These are phyloP conservation scores for Axea sp. DNA, from an alignment of 2,888 invertebrate species.

Conservation along the genomic window DNA sequence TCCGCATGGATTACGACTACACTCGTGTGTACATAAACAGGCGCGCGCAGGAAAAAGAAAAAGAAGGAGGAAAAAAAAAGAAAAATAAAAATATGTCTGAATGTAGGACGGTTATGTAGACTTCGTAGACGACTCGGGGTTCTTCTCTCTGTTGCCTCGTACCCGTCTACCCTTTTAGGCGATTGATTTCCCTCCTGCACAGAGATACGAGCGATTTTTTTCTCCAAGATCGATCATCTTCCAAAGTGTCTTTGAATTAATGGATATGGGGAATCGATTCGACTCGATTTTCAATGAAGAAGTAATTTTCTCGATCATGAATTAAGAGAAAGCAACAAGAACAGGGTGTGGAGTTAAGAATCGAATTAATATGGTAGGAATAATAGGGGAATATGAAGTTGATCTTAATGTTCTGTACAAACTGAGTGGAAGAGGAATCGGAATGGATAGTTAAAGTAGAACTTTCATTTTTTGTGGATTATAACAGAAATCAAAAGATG, in stretches of 20 bases:
- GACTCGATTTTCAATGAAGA: too few relatives aligned
- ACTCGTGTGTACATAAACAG: slow-evolving; percentile 43
- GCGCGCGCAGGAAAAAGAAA: not conserved
- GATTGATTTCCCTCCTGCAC: slow-evolving; percentile 60
- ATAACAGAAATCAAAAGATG: too few relatives aligned
- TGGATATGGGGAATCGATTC: slow-evolving; percentile 26
- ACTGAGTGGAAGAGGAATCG: too few relatives aligned
- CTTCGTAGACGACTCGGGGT: slow-evolving; percentile 17
- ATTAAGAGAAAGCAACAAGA: too few relatives aligned
- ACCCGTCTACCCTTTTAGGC: slow-evolving; percentile 53
- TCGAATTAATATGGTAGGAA: too few relatives aligned
- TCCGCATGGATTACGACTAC: slow-evolving; percentile 76
- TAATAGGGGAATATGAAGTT: too few relatives aligned
- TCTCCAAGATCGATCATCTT: slow-evolving; percentile 43
- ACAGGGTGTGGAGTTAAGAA: too few relatives aligned
- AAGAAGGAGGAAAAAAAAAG: not conserved
- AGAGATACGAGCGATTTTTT: slow-evolving; percentile 25
- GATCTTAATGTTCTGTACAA: too few relatives aligned
- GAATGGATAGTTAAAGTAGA: too few relatives aligned
- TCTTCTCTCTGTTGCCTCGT: slow-evolving; percentile 10
- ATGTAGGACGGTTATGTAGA: slow-evolving; percentile 30
- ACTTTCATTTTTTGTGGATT: too few relatives aligned
- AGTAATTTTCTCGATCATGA: too few relatives aligned
- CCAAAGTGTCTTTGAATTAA: slow-evolving; percentile 42
- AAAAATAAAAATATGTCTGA: slow-evolving; percentile 59